phyloP scores from a whole-genome alignment of 1,140 invertebrate species.

The Eueides isabella region DNA sequence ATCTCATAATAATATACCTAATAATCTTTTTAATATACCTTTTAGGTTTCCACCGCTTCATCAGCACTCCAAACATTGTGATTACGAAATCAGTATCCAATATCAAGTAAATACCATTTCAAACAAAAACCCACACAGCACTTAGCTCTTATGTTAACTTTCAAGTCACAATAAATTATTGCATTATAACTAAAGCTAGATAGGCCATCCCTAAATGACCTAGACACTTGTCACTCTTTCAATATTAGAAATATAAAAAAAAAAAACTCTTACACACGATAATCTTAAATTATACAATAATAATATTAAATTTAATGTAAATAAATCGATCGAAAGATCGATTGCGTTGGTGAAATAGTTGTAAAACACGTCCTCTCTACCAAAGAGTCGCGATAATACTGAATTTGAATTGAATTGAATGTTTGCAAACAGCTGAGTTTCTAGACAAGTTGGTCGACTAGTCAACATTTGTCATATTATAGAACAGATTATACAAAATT shows the following conservation, averaged over 20 bases:
- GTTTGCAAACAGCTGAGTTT: constrained; percentile 7
- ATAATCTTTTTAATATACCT: constrained; percentile 64
- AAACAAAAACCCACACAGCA: constrained; percentile 40
- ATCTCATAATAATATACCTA: too few relatives aligned
- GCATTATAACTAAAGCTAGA: constrained; percentile 11
- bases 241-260: not conserved
- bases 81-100: constrained; percentile 37
- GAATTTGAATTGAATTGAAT: constrained; percentile 11
- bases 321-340: constrained; percentile 8
- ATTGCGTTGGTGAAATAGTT: not conserved
- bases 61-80: constrained; percentile 76
- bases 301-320: constrained; percentile 4
- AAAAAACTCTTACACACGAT: not conserved
- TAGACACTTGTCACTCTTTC: not conserved
- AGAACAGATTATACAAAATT: not conserved
- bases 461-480: not conserved
- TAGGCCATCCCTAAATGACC: not conserved
- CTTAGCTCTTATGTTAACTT: constrained; percentile 4
- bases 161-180: constrained; percentile 9
- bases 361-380: not conserved
- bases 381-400: not conserved
- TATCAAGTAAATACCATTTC: constrained; percentile 33
- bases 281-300: not conserved
- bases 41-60: constrained; percentile 80
- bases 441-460: not conserved